These are phyloP conservation scores for Thunnus thynnus DNA, from an alignment of 2,113 vertebrate genomes.

Conservation along the genomic window DNA sequence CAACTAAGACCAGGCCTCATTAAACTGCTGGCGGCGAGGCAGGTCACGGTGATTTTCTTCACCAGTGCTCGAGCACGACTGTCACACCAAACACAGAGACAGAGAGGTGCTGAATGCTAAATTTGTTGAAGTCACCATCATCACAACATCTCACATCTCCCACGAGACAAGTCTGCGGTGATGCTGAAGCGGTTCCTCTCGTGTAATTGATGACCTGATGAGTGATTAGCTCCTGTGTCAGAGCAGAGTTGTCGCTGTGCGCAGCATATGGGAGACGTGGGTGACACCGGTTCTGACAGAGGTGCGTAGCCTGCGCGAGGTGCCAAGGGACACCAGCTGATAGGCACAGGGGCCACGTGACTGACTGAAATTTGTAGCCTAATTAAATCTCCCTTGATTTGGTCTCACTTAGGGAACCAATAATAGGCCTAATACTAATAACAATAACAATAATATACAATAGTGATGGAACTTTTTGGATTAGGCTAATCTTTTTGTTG, in stretches of 20 bases:
- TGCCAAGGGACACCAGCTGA: slow-evolving; percentile 83
- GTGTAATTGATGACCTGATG: slow-evolving; percentile 77
- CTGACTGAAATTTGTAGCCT: slow-evolving; percentile 42
- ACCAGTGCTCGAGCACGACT: slow-evolving; percentile 71
- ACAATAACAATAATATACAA: background rate
- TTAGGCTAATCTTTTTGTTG: background rate
- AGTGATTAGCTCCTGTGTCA: slow-evolving; percentile 77
- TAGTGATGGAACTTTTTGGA: background rate
- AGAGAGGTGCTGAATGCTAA: slow-evolving; percentile 10
- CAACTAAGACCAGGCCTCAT: slow-evolving; percentile 82
- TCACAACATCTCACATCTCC: slow-evolving; percentile 29
- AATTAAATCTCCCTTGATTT: slow-evolving; percentile 39
- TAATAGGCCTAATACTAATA: background rate
- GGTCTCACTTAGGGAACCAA: background rate
- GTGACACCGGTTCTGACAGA: slow-evolving; percentile 68
- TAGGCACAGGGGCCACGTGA: slow-evolving; percentile 64
- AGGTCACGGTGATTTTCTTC: slow-evolving; percentile 86
- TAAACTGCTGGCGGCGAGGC: slow-evolving; percentile 84
- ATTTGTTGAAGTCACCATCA: slow-evolving; percentile 41
- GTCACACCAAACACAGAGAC: slow-evolving; percentile 28
- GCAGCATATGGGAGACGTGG: slow-evolving; percentile 87
- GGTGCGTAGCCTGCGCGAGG: slow-evolving; percentile 55
- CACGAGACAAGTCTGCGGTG: slow-evolving; percentile 27
- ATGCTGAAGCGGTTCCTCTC: slow-evolving; percentile 28
- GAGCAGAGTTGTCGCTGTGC: slow-evolving; percentile 55